These are phyloP conservation scores for Acanthopagrus latus DNA, from an alignment of 2,797 vertebrate genomes.

Conservation along the genomic window DNA sequence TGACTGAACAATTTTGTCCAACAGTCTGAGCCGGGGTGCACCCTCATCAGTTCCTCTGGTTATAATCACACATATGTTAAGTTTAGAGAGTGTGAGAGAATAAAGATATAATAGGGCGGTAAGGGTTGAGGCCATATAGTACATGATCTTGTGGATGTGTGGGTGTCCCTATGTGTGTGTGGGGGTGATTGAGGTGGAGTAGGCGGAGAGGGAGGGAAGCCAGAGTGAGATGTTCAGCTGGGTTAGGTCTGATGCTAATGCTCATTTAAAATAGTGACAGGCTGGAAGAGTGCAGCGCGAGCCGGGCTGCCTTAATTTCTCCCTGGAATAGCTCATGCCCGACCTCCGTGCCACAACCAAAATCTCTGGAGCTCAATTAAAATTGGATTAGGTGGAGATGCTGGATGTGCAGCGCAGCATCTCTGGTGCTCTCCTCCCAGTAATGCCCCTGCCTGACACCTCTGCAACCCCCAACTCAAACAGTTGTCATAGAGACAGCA, in stretches of 20 bases:
- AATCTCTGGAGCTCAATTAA: slow-evolving; percentile 99
- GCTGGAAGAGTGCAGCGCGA: slow-evolving; percentile 88
- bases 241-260: slow-evolving; percentile 95
- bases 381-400: slow-evolving; percentile 99
- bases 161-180: slow-evolving; percentile 24
- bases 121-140: slow-evolving; percentile 50
- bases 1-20: slow-evolving; percentile 76
- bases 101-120: slow-evolving; percentile 70
- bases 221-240: slow-evolving; percentile 88
- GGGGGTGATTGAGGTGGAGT: slow-evolving; percentile 70
- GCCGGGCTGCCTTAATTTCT: slow-evolving; percentile 95
- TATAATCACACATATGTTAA: slow-evolving; percentile 83
- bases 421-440: slow-evolving; percentile 89
- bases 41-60: slow-evolving; percentile 83
- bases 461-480: slow-evolving; percentile 94
- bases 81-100: slow-evolving; percentile 62
- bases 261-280: slow-evolving; percentile 96
- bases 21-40: slow-evolving; percentile 74
- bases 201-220: slow-evolving; percentile 70
- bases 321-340: slow-evolving; percentile 94
- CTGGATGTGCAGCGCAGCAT: slow-evolving; percentile 88
- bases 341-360: slow-evolving; percentile 94
- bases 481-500: slow-evolving; percentile 96
- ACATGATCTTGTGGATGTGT: slow-evolving; percentile 28
- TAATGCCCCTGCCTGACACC: slow-evolving; percentile 95